phyloP scores from a whole-genome alignment of 2,888 invertebrate genomes.

The Melangyna quadrimaculata region DNA sequence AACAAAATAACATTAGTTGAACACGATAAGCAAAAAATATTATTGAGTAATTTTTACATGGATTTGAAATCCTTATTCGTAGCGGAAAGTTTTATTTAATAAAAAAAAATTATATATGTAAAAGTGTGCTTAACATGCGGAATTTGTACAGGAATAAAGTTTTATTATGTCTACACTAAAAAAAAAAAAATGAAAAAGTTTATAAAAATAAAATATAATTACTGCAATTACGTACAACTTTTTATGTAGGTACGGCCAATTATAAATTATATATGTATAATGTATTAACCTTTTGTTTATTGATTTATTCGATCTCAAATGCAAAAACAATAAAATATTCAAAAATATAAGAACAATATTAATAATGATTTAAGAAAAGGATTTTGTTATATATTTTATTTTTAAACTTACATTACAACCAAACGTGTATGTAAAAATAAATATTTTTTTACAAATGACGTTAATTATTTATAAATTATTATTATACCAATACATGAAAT shows the following conservation, averaged over 20 bases:
- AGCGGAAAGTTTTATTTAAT: slow-evolving; percentile 24
- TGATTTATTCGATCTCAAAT: slow-evolving; percentile 64
- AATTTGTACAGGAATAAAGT: slow-evolving; percentile 69
- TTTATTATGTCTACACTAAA: slow-evolving; percentile 54
- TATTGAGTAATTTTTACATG: slow-evolving; percentile 64
- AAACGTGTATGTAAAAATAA: slow-evolving; percentile 45
- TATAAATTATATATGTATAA: slow-evolving; percentile 47
- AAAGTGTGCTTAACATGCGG: slow-evolving; percentile 62
- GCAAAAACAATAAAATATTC: slow-evolving; percentile 31
- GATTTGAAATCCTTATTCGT: slow-evolving; percentile 63
- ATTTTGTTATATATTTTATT: slow-evolving; percentile 45
- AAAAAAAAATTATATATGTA: background rate
- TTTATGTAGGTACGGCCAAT: slow-evolving; percentile 57
- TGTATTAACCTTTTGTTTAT: slow-evolving; percentile 41
- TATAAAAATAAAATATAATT: slow-evolving; percentile 30
- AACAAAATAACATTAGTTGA: slow-evolving; percentile 40
- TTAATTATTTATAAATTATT: slow-evolving; percentile 69
- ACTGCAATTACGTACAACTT: slow-evolving; percentile 69
- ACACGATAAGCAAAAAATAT: slow-evolving; percentile 5
- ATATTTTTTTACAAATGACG: slow-evolving; percentile 52
- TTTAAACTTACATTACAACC: slow-evolving; percentile 20
- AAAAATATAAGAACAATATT: slow-evolving; percentile 29
- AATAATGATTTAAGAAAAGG: slow-evolving; percentile 34
- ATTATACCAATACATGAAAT: slow-evolving; percentile 51
- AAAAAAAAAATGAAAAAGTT: slow-evolving; percentile 9